Conservation (phyloP, 1,140 invertebrate species). For the Babylonia areolata region DNA sequence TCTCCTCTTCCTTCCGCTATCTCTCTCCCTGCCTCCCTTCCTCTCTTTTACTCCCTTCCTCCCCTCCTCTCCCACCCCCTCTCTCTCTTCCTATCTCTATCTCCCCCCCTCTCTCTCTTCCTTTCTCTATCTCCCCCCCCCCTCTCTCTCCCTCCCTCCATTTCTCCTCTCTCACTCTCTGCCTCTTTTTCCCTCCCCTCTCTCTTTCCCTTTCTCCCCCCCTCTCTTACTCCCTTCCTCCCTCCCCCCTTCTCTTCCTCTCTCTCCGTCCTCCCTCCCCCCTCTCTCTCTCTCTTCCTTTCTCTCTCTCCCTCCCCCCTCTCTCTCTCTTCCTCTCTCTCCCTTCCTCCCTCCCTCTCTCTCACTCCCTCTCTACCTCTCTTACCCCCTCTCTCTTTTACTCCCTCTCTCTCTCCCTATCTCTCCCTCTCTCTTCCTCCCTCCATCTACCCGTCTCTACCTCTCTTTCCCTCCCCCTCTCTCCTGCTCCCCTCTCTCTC, state of each 20-base stretch:
- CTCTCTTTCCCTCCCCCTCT: no score
- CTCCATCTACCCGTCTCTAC: no score
- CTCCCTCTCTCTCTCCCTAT: no score
- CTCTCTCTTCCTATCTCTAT: no score
- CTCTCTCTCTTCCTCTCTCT: not conserved
- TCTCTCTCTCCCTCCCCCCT: not conserved
- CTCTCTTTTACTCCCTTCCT: no score
- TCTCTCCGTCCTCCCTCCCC: not conserved
- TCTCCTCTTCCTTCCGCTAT: not conserved
- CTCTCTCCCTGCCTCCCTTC: not conserved
- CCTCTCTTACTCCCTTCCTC: not conserved
- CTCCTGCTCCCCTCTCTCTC: no score
- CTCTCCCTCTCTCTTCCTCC: no score
- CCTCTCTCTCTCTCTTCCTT: not conserved
- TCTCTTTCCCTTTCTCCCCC: not conserved
- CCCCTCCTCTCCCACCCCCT: no score
- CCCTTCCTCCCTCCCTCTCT: not conserved
- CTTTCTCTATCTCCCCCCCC: not conserved
- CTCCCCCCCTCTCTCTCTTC: no score
- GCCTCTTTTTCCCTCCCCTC: not conserved
- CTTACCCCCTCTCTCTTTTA: no score
- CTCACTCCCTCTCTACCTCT: no score
- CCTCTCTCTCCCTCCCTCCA: not conserved
- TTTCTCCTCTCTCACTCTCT: not conserved
- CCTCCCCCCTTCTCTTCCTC: not conserved